Conservation (phyloP, 2,113 vertebrate species). For the Arvicanthis niloticus region DNA sequence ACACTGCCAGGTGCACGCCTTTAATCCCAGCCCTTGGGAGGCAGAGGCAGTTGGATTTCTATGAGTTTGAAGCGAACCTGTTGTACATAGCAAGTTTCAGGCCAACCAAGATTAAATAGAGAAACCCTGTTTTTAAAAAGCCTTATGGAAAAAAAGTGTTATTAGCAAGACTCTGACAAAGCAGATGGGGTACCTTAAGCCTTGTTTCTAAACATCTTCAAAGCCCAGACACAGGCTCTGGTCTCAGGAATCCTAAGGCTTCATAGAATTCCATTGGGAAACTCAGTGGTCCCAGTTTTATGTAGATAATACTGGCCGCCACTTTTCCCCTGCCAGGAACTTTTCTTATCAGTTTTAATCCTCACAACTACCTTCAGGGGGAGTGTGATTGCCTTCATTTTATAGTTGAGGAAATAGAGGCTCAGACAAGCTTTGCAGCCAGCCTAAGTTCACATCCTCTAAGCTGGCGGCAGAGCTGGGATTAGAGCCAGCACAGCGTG, state of each 20-base stretch:
- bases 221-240: neutral
- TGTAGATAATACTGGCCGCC: neutral
- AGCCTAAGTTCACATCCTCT: neutral
- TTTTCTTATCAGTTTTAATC: neutral
- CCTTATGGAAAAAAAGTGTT: neutral
- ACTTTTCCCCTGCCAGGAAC: neutral
- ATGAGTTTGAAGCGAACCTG: neutral
- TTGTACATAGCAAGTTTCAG: neutral
- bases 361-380: neutral
- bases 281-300: neutral
- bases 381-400: neutral
- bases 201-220: neutral
- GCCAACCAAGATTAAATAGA: neutral
- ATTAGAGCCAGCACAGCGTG: neutral
- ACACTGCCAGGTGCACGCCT: neutral
- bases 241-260: neutral
- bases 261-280: neutral
- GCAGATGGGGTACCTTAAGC: neutral
- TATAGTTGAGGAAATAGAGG: neutral
- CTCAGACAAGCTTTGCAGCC: neutral
- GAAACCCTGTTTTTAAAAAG: neutral
- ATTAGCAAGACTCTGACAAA: neutral
- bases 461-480: slow-evolving; percentile 2
- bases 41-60: neutral
- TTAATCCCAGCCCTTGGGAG: neutral